phyloP scores from a whole-genome alignment of 35 echinoderm and acorn worm genomes.

The Acanthaster planci region DNA sequence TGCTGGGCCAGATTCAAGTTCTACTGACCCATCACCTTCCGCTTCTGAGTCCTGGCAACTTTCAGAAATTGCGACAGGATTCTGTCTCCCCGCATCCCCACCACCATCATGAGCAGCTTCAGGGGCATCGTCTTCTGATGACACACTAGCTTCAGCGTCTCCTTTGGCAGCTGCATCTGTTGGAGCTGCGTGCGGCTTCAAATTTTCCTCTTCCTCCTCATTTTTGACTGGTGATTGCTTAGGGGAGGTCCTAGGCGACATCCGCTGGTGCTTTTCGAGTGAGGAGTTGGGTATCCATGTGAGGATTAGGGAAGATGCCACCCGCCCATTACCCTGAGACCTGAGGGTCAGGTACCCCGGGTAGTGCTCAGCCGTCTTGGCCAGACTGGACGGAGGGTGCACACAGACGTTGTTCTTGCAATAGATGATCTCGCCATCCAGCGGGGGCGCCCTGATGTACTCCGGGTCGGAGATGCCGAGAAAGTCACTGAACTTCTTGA shows the following conservation, averaged over 20 bases:
- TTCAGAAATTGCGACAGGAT: conserved; percentile 45
- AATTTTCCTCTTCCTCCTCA: conserved; percentile 9
- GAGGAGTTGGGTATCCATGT: conserved; percentile 98
- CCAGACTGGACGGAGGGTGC: conserved; percentile 84
- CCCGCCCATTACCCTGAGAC: conserved; percentile 67
- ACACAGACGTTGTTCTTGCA: conserved; percentile 99
- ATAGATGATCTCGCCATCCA: conserved; percentile 98
- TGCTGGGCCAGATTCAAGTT: not conserved
- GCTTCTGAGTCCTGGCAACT: conserved; percentile 66
- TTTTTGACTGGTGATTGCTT: conserved; percentile 31
- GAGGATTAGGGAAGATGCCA: conserved; percentile 74
- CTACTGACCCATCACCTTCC: conserved; percentile 32
- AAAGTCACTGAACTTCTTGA: conserved; percentile 94
- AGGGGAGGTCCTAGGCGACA: conserved; percentile 25
- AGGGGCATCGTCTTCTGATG: not conserved
- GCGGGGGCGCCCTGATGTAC: conserved; percentile 83
- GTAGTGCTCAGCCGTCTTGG: conserved; percentile 64
- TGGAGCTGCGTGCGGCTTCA: not conserved
- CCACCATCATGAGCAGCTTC: not conserved
- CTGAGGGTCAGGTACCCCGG: conserved; percentile 94
- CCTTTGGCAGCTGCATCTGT: not conserved
- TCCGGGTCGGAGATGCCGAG: conserved; percentile 82
- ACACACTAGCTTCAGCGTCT: not conserved
- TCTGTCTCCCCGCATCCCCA: conserved; percentile 20
- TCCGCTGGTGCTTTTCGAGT: conserved; percentile 54